Evolutionary conservation across 2,797 vertebrate species (phyloP), one percentile per base, ranked within the genome.

Genomic region (Labeo calbasu): DNA sequence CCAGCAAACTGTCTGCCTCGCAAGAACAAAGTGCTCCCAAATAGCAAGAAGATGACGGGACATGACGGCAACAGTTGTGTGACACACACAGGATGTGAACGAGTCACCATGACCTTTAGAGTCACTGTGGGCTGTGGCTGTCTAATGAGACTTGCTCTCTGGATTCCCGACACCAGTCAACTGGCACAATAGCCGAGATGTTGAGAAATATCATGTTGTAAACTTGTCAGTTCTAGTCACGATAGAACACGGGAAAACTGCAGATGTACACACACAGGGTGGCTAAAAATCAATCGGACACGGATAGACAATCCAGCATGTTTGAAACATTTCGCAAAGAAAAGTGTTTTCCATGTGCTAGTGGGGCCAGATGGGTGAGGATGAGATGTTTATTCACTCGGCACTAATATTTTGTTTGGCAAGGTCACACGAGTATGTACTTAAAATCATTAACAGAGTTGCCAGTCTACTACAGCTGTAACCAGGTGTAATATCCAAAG

Each of bases 21-120:
- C 32, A 53, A 50, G 53, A 82, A 53, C 53, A 82, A 71, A 86
- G 51, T 13, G 36, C 40, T 61, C 21, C 68, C 63, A 55, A 85
- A 86, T 77, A 86, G 57, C 66, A 43, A 71, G 32, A 61, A 51
- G 23, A 78, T 66, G 80, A 82, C 65, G 59, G 61, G 72, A 46
- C 32, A 89, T 92, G 93, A 93, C 90, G 89, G 76, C 78, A 86
- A 89, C 90, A 88, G 81, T 78, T 87, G 73, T 82, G 81, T 79
- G 63, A 86, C 92, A 90, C 88, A 89, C 88, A 94, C 93, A 93
- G 93, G 93, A 95, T 92, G 91, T 94, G 93, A 94, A 90, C 91
- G 87, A 88, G 84, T 61, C 68, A 46, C 68, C 23, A 40, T 71
- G 73, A 77, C 82, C 82, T 77, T 70, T 77, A 50, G 63, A 83